Percentiles rank a stretch among this genome's conserved stretches.
phyloP scores from a whole-genome alignment of 2,888 invertebrate species.

The Miltochrista miniata region DNA sequence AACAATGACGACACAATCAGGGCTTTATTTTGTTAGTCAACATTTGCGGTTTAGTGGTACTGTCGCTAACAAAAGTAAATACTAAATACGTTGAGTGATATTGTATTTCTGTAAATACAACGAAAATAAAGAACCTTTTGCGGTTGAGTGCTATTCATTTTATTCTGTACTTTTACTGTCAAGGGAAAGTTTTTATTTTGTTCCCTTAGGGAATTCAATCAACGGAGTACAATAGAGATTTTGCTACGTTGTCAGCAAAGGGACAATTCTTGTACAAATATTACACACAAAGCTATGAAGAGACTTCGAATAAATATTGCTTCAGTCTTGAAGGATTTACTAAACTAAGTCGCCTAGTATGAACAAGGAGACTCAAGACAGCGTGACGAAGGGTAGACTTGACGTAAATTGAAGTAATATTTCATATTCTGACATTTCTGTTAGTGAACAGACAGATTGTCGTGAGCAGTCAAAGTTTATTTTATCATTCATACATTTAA shows the following conservation, averaged over 20 bases:
- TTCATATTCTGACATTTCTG: constrained; percentile 22
- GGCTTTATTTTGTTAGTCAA: constrained; percentile 15
- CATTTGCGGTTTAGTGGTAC: background rate
- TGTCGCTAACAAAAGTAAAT: constrained; percentile 3
- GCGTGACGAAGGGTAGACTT: constrained; percentile 11
- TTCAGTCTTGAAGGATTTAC: background rate
- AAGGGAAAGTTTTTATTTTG: background rate
- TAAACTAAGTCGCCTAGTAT: background rate
- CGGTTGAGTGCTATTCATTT: background rate
- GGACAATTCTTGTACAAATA: background rate
- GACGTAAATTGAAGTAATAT: constrained; percentile 28
- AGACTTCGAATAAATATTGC: background rate
- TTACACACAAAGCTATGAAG: background rate
- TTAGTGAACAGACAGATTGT: constrained; percentile 19
- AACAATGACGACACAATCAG: constrained; percentile 18
- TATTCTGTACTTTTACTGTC: background rate
- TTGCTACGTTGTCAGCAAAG: background rate
- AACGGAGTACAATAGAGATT: background rate
- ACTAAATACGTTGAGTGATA: background rate
- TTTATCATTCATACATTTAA: constrained; percentile 18
- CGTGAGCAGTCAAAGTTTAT: constrained; percentile 23
- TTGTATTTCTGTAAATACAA: background rate
- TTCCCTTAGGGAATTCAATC: background rate
- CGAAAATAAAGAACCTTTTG: background rate
- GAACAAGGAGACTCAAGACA: background rate